A percentile compares a stretch with the other conserved stretches of the same genome.
These are phyloP conservation scores for Micromesistius poutassou DNA, from an alignment of 2,797 vertebrate genomes.

Conservation along the genomic window DNA sequence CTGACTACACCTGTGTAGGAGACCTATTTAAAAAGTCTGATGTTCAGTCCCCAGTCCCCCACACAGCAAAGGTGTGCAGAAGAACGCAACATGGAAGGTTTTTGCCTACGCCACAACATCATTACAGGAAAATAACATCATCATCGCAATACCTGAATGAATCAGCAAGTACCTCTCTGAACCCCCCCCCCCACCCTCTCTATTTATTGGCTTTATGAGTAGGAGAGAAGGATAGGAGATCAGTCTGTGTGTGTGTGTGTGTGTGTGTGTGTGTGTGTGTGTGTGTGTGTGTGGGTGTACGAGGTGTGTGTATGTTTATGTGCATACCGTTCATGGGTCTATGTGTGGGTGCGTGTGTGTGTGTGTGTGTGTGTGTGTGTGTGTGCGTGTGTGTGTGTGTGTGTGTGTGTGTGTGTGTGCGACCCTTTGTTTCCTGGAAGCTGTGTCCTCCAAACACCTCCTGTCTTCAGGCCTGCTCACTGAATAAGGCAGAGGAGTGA, in stretches of 20 bases:
- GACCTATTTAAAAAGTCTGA: conserved; percentile 5
- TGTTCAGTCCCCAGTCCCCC: conserved; percentile 6
- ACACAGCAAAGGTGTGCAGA: conserved; percentile 12
- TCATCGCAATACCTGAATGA: conserved; percentile 46
- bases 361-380: neutral
- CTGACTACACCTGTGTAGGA: conserved; percentile 13
- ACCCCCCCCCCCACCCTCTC: conserved; percentile 11
- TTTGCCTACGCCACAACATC: conserved; percentile 28
- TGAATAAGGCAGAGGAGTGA: neutral
- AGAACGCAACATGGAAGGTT: conserved; percentile 35
- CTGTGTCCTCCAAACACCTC: neutral
- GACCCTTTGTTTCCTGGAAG: neutral
- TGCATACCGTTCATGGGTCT: neutral
- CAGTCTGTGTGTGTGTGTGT: neutral
- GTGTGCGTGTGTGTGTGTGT: neutral
- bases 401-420: neutral
- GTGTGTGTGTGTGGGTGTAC: too few species aligned
- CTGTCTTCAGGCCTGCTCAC: neutral
- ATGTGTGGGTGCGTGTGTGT: neutral
- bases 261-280: too few species aligned
- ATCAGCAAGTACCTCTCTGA: conserved; percentile 43
- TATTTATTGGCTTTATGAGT: conserved; percentile 35
- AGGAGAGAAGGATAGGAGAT: conserved; percentile 26
- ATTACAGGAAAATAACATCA: conserved; percentile 19
- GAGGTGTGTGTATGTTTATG: too few species aligned